Conservation (phyloP, 2,113 vertebrate genomes). For the Cyprinodon brontotheroides region DNA sequence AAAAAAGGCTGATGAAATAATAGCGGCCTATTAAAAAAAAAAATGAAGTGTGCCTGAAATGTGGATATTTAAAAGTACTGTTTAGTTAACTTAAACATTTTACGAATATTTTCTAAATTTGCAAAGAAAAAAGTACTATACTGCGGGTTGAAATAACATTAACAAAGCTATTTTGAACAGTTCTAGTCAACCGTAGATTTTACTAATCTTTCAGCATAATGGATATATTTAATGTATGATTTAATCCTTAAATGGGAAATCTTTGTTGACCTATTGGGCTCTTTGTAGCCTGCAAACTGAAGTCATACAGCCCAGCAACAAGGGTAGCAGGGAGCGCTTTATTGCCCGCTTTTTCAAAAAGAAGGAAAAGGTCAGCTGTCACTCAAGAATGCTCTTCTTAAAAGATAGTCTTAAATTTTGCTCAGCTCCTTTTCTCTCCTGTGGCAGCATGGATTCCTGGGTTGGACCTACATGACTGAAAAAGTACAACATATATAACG, state of each 20-base stretch:
- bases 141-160: no score
- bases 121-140: no score
- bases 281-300: constrained; percentile 20
- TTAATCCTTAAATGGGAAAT: constrained; percentile 23
- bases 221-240: constrained; percentile 23
- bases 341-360: constrained; percentile 48
- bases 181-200: background rate
- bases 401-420: constrained; percentile 41
- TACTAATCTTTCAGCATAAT: background rate
- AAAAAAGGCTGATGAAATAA: no score
- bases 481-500: no score
- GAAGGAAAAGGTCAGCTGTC: constrained; percentile 63
- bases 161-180: no score
- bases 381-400: constrained; percentile 66
- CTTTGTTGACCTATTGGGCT: constrained; percentile 13
- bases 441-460: background rate
- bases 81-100: no score
- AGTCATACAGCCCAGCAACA: constrained; percentile 37
- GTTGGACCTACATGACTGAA: background rate
- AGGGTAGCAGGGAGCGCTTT: constrained; percentile 44
- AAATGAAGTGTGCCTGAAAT: no score
- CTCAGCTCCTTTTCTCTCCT: background rate
- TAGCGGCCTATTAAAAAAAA: no score
- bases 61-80: no score
- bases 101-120: no score